Percentiles rank a stretch among this genome's conserved stretches.
Evolutionary conservation across 2,888 invertebrate species (phyloP).

Genomic region (Caenorhabditis panamensis): DNA sequence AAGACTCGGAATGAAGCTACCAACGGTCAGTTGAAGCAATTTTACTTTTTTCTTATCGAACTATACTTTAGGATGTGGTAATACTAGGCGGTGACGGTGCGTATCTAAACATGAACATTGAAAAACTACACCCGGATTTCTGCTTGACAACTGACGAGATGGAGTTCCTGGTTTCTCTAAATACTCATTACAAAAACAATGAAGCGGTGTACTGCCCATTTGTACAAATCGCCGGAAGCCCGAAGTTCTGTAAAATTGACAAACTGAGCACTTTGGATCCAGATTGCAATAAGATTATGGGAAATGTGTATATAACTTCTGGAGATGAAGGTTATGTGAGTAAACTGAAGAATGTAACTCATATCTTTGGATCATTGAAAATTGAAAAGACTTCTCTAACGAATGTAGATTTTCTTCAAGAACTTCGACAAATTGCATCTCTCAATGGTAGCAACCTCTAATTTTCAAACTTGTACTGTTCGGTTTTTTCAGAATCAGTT

Average conservation of each 20-base stretch:
- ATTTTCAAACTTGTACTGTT: neutral
- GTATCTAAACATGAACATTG: conserved; percentile 2
- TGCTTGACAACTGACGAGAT: neutral
- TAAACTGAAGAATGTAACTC: neutral
- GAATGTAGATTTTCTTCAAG: neutral
- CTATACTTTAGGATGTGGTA: too few relatives aligned
- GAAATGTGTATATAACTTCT: conserved; percentile 1
- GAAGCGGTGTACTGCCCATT: neutral
- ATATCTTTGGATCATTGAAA: conserved; percentile 12
- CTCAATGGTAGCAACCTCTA: too few relatives aligned
- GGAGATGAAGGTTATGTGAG: conserved; percentile 16
- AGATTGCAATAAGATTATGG: conserved; percentile 8
- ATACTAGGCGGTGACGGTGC: neutral
- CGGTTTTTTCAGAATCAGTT: neutral
- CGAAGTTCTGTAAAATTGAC: neutral
- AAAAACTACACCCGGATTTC: conserved; percentile 26
- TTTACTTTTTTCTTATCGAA: too few relatives aligned
- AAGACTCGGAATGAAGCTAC: neutral
- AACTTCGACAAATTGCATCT: neutral
- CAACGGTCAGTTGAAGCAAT: too few relatives aligned
- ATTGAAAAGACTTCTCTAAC: conserved; percentile 5
- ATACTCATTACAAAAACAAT: neutral
- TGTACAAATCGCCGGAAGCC: neutral
- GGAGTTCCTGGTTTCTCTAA: conserved; percentile 6
- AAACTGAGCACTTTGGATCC: neutral